Evolutionary conservation across 2,888 invertebrate species (phyloP), one percentile per base, ranked within the genome.

Genomic region (Pachymerium ferrugineum): DNA sequence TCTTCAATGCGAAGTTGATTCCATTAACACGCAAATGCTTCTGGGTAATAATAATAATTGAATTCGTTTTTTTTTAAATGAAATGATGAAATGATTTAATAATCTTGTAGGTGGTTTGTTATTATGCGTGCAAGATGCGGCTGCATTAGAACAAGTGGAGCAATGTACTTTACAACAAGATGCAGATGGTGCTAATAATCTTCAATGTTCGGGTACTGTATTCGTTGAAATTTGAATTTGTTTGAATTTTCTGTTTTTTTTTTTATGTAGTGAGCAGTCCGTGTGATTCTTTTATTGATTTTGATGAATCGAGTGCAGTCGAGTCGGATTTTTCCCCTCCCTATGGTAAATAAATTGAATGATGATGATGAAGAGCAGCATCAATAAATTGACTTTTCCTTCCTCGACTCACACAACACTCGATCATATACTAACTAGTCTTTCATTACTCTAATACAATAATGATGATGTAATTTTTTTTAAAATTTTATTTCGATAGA

Each of bases 1-100:
- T 1, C 84, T 95, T 25, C 89, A 91, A 84, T 90, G 90, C 68
- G 94, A 95, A 83, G 87, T 88, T 0, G 94, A 95, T 84, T 88
- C 93, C 0, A 87, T 88, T 77, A 95, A 95, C 82, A 90, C 93
- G 2, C 94, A 94, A 80, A 91, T 94, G 89, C 83, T 94, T 35
- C 84, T 95, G 38, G 88, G 89, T 84, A n/a, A 35, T 62, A 72
- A 70, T 1, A 31, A 22, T 54, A 12, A 8, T 68, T 68, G 5
- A 54, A 12, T 16, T 16, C n/a, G 5, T 5, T 54, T 54, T 8
- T 35, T 35, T 35, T 35, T 29, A 10, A 35, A 33, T 6, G n/a
- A n/a, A n/a, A n/a, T 73, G 70, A 5, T 69, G 67, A 28, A 38
- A 12, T 67, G 35, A 14, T n/a, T n/a, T 74, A 16, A 73, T 75